phyloP scores from a whole-genome alignment of 2,797 vertebrate species.

The Cuniculus paca region DNA sequence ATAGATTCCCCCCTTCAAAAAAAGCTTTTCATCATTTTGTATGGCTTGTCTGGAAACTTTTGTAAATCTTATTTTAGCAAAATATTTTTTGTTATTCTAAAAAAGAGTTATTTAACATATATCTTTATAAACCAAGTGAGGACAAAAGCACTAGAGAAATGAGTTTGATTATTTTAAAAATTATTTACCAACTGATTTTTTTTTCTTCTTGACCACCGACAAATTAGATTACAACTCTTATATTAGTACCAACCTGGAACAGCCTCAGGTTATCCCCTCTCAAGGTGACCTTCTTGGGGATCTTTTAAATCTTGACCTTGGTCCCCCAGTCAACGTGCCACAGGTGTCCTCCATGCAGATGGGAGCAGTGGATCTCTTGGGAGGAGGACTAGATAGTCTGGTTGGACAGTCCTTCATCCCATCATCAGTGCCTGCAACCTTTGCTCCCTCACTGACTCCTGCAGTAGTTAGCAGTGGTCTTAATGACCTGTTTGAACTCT shows the following conservation, averaged over 20 bases:
- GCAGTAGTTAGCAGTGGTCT: conserved; percentile 96
- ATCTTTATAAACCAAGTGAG: background rate
- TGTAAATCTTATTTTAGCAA: background rate
- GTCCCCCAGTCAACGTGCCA: no score
- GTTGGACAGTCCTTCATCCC: conserved; percentile 99
- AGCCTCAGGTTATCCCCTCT: no score
- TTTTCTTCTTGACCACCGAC: background rate
- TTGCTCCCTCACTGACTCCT: conserved; percentile 98
- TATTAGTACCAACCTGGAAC: no score
- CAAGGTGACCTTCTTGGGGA: no score
- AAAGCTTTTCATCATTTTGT: background rate
- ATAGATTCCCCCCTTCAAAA: background rate
- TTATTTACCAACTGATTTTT: background rate
- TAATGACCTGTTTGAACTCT: conserved; percentile 98
- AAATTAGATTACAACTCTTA: background rate
- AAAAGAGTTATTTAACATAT: background rate
- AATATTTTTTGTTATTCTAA: background rate
- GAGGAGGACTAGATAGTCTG: no score
- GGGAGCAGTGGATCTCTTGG: no score
- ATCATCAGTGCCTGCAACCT: conserved; percentile 96
- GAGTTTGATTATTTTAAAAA: background rate
- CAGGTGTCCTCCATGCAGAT: no score
- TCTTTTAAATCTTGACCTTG: no score
- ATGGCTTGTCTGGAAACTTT: background rate
- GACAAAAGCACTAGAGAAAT: background rate